Evolutionary conservation across 2,797 vertebrate genomes (phyloP).

Genomic region (Sebastes steindachneri): DNA sequence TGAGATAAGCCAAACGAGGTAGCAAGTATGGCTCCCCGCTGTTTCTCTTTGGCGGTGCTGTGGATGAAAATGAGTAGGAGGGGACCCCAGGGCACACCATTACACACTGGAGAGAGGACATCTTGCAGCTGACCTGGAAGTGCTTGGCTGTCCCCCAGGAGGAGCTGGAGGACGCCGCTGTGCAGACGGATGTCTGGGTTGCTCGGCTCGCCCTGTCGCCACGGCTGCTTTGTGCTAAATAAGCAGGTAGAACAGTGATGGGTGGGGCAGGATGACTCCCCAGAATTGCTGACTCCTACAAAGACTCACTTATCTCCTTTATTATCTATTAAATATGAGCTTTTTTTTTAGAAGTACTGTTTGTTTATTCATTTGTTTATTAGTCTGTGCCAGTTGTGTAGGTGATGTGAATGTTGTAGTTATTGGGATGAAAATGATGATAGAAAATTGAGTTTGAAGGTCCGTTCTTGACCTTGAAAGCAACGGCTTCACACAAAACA

Average conservation of each 20-base stretch:
- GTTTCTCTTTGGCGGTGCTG: conserved; percentile 10
- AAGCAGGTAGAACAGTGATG: not conserved
- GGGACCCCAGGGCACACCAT: conserved; percentile 11
- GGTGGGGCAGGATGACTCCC: not conserved
- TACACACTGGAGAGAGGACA: conserved; percentile 27
- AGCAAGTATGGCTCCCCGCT: not conserved
- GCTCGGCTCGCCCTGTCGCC: conserved; percentile 1
- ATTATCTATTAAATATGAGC: not conserved
- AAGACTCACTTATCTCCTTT: not conserved
- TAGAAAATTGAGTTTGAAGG: not conserved
- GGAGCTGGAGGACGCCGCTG: conserved; percentile 26
- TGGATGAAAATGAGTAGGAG: conserved; percentile 11
- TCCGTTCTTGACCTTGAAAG: not conserved
- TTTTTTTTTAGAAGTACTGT: not conserved
- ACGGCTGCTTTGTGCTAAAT: conserved; percentile 20
- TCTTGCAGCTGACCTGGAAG: conserved; percentile 55
- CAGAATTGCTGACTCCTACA: not conserved
- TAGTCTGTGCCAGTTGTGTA: not conserved
- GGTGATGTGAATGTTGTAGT: not conserved
- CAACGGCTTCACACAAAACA: not conserved
- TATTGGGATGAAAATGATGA: not conserved
- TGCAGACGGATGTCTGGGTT: conserved; percentile 30
- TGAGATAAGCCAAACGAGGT: conserved; percentile 39
- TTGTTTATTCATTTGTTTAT: not conserved
- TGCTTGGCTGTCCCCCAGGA: conserved; percentile 44